Evolutionary conservation across 2,888 invertebrate genomes (phyloP).

Genomic region (Imbricaverruca yamaguchii): DNA sequence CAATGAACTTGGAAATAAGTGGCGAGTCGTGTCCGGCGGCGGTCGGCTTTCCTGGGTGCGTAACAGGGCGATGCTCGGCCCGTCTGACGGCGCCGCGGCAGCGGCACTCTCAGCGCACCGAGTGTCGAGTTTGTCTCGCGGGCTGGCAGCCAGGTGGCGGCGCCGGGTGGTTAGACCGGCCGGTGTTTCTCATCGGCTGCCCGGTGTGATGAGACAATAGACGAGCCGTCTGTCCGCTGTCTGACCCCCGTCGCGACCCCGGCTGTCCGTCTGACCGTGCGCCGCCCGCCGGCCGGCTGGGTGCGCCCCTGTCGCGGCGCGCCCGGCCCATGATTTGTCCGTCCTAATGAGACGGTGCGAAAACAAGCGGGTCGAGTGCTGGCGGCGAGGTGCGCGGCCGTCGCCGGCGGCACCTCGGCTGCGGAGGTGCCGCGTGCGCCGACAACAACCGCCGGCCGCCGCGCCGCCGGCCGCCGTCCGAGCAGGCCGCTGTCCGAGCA

Average conservation of each 20-base stretch:
- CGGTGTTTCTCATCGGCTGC: too few species aligned
- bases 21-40: neutral
- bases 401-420: neutral
- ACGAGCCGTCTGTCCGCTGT: too few species aligned
- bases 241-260: too few species aligned
- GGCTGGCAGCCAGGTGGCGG: too few species aligned
- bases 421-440: too few species aligned
- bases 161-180: too few species aligned
- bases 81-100: neutral
- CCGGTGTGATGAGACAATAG: too few species aligned
- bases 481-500: too few species aligned
- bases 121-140: too few species aligned
- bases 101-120: neutral
- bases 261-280: too few species aligned
- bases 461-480: neutral
- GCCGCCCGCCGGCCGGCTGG: neutral
- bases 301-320: neutral
- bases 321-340: constrained; percentile 13
- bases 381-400: neutral
- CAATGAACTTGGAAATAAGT: constrained; percentile 13
- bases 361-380: neutral
- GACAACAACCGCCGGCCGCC: neutral
- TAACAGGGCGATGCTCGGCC: constrained; percentile 2
- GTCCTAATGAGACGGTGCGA: constrained; percentile 20
- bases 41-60: constrained; percentile 11